phyloP scores from a whole-genome alignment of 2,113 vertebrate genomes.

The Crotophaga sulcirostris region DNA sequence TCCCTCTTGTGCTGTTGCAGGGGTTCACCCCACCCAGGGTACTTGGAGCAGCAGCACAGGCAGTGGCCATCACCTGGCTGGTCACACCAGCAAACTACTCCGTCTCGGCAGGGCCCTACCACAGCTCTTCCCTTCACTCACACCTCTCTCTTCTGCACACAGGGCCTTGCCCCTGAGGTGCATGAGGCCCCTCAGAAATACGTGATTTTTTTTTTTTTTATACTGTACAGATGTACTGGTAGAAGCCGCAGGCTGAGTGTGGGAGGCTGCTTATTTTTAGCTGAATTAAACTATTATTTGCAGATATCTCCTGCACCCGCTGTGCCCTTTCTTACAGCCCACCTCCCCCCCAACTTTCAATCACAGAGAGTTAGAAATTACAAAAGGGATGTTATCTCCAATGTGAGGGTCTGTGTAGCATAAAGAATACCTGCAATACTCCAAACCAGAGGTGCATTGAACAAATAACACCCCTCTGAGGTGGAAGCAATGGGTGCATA shows the following conservation, averaged over 20 bases:
- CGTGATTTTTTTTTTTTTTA: background rate
- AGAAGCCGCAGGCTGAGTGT: background rate
- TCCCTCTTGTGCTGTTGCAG: background rate
- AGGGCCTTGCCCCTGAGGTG: background rate
- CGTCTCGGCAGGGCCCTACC: background rate
- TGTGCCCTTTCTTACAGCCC: background rate
- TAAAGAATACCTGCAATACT: background rate
- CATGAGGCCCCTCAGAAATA: background rate
- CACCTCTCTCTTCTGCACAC: background rate
- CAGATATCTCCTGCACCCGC: background rate
- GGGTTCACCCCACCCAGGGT: background rate
- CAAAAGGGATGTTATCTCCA: background rate
- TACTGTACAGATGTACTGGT: background rate
- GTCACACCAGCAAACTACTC: background rate
- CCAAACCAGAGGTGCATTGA: accelerated
- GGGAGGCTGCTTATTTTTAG: background rate
- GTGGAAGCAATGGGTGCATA: background rate
- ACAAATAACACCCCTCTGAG: background rate
- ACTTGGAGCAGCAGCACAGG: background rate
- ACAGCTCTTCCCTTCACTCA: background rate
- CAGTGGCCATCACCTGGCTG: background rate
- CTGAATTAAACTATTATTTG: background rate
- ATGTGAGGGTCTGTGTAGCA: accelerated
- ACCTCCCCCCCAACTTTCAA: background rate
- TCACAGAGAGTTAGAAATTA: background rate